Evolutionary conservation across 2,888 invertebrate genomes (phyloP).

Genomic region (Melikaiella ostensackeni): DNA sequence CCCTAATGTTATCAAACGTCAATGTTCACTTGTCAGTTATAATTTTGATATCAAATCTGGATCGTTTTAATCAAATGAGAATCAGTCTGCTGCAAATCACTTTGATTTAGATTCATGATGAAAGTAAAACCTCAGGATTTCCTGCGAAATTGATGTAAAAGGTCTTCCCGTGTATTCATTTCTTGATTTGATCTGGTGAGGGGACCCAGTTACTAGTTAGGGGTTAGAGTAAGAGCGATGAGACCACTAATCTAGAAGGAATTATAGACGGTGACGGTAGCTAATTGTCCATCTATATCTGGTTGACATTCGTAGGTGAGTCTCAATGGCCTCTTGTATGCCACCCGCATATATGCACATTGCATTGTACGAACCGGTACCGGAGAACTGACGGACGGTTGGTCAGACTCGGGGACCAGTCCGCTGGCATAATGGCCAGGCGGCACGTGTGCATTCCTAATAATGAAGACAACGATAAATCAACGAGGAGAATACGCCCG

Average conservation of each 20-base stretch:
- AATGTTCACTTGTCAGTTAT: no score
- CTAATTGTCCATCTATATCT: slow-evolving; percentile 76
- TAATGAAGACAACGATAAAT: slow-evolving; percentile 78
- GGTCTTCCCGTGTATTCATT: not conserved
- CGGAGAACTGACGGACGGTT: slow-evolving; percentile 68
- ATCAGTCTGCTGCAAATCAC: no score
- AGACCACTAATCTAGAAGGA: slow-evolving; percentile 60
- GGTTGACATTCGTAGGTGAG: slow-evolving; percentile 67
- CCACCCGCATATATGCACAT: slow-evolving; percentile 66
- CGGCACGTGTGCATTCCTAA: slow-evolving; percentile 76
- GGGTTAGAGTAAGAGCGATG: slow-evolving; percentile 6
- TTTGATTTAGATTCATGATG: no score
- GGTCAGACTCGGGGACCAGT: slow-evolving; percentile 63
- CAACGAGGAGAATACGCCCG: slow-evolving; percentile 76
- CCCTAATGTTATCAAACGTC: no score
- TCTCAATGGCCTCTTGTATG: slow-evolving; percentile 74
- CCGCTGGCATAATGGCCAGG: slow-evolving; percentile 66
- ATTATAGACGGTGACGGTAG: slow-evolving; percentile 74
- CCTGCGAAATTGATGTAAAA: no score
- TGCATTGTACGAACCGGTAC: slow-evolving; percentile 68
- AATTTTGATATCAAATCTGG: no score
- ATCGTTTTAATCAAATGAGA: no score
- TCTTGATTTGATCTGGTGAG: not conserved
- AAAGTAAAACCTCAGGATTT: no score
- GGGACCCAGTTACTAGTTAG: not conserved